These are phyloP conservation scores for Laticauda laticaudata DNA, from an alignment of 2,113 vertebrate genomes.

Conservation along the genomic window DNA sequence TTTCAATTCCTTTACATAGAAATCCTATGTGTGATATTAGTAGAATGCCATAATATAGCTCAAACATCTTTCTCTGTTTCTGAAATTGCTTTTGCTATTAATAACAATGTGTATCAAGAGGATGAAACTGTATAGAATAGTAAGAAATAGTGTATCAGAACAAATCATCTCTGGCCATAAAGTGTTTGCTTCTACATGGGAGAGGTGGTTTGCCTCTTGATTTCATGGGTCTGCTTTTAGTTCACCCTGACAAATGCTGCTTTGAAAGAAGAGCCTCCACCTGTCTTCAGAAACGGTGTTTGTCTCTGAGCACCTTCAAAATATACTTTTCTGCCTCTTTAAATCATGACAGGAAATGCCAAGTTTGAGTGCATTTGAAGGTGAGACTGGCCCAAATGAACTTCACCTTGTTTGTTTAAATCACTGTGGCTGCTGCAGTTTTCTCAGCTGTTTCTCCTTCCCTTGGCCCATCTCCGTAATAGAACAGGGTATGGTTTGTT, in stretches of 20 bases:
- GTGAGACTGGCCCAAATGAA: neutral
- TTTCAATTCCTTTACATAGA: neutral
- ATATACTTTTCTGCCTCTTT: neutral
- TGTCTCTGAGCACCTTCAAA: neutral
- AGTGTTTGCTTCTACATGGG: neutral
- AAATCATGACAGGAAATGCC: neutral
- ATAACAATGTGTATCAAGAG: neutral
- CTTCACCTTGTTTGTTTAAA: conserved; percentile 44
- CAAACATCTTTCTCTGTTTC: neutral
- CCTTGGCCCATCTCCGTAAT: conserved; percentile 8
- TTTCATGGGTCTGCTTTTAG: neutral
- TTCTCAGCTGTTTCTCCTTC: conserved; percentile 53
- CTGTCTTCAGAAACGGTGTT: neutral
- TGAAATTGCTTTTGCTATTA: neutral
- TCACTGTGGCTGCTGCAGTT: conserved; percentile 13
- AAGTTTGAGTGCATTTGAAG: neutral
- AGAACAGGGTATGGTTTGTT: conserved; percentile 71
- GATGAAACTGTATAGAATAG: neutral
- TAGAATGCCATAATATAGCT: neutral
- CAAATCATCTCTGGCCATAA: neutral
- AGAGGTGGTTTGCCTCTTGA: neutral
- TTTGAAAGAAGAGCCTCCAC: neutral
- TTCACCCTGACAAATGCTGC: neutral
- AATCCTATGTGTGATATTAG: neutral
- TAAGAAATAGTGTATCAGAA: neutral